Conservation (phyloP, 2,888 invertebrate genomes). For the Nymphalis polychloros region DNA sequence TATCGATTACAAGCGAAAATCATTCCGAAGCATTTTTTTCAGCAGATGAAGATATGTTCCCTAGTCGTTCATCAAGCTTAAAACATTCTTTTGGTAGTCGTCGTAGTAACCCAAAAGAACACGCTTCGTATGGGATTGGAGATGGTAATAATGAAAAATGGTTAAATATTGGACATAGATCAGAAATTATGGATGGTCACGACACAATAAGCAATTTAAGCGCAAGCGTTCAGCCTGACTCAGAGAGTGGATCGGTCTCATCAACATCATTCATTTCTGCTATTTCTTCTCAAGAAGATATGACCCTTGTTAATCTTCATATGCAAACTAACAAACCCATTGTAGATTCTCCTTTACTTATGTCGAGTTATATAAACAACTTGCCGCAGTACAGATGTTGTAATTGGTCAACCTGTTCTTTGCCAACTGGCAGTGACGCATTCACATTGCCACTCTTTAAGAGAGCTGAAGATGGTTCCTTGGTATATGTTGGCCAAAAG, state of each 20-base stretch:
- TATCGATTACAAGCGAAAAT: slow-evolving; percentile 94
- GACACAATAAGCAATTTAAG: slow-evolving; percentile 72
- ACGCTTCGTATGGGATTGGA: slow-evolving; percentile 81
- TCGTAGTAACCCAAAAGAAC: slow-evolving; percentile 72
- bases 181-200: slow-evolving; percentile 62
- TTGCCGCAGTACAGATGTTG: slow-evolving; percentile 90
- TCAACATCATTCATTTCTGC: slow-evolving; percentile 94
- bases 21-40: slow-evolving; percentile 96
- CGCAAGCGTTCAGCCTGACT: slow-evolving; percentile 81
- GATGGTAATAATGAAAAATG: slow-evolving; percentile 70
- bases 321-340: slow-evolving; percentile 96
- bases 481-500: slow-evolving; percentile 87
- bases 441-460: slow-evolving; percentile 91
- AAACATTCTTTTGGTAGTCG: slow-evolving; percentile 83
- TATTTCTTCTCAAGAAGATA: slow-evolving; percentile 95
- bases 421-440: slow-evolving; percentile 87
- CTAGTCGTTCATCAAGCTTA: slow-evolving; percentile 85
- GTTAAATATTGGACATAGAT: slow-evolving; percentile 64
- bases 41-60: slow-evolving; percentile 93
- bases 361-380: slow-evolving; percentile 97
- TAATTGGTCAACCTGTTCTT: slow-evolving; percentile 89
- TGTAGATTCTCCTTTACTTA: slow-evolving; percentile 94
- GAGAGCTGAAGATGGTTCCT: slow-evolving; percentile 86
- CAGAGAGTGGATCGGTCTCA: slow-evolving; percentile 90
- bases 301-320: slow-evolving; percentile 94